A percentile compares a stretch with the other conserved stretches of the same genome.
Conservation (phyloP, 2,797 vertebrate species). For the Eremophila alpestris region DNA sequence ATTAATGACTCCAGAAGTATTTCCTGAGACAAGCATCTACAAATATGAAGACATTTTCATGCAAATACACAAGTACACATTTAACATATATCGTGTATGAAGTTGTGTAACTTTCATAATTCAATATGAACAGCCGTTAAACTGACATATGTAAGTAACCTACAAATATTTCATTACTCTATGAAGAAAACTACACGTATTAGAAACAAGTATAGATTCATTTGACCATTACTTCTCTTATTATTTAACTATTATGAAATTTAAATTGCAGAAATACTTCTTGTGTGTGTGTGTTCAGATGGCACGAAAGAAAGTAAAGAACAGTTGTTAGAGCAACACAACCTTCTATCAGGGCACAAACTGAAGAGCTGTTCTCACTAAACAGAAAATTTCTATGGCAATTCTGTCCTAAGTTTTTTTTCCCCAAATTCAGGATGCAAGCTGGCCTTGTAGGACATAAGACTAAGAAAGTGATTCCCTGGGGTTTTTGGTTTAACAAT, state of each 20-base stretch:
- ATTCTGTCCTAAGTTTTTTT: not conserved
- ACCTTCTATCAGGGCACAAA: not conserved
- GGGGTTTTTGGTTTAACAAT: not conserved
- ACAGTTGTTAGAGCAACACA: not conserved
- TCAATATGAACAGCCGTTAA: not conserved
- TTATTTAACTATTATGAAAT: not conserved
- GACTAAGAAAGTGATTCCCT: not conserved
- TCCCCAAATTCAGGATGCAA: not conserved
- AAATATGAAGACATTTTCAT: not conserved
- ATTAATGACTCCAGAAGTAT: not conserved
- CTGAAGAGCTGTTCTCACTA: not conserved
- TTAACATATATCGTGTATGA: not conserved
- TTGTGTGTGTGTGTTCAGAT: no score
- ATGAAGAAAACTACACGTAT: not conserved
- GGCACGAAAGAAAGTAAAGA: not conserved
- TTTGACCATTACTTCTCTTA: not conserved
- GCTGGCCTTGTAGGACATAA: not conserved
- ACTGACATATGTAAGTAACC: not conserved
- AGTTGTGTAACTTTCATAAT: not conserved
- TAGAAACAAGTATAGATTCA: not conserved
- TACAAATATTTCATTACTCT: not conserved
- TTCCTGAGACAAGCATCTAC: not conserved
- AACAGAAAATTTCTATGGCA: not conserved
- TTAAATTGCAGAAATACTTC: not conserved
- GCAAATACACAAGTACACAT: not conserved